Conservation (phyloP, 2,113 vertebrate genomes). For the Grammomys surdaster region DNA sequence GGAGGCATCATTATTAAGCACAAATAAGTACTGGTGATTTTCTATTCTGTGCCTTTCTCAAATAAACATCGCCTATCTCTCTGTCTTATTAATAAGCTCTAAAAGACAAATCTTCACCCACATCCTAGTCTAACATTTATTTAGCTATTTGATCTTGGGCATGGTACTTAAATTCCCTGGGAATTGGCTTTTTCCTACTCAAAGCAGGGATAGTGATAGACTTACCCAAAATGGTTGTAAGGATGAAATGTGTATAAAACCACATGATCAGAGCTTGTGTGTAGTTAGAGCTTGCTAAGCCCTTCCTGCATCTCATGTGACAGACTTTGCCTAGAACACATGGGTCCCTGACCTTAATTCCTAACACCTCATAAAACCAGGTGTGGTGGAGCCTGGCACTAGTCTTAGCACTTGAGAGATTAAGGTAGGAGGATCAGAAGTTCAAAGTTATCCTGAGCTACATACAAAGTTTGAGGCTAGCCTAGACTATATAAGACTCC, state of each 20-base stretch:
- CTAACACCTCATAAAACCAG: neutral
- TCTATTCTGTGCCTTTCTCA: constrained; percentile 60
- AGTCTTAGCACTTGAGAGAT: neutral
- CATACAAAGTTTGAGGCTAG: neutral
- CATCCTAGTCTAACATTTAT: neutral
- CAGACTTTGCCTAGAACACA: neutral
- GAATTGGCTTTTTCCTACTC: neutral
- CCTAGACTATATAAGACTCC: neutral
- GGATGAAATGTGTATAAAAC: neutral
- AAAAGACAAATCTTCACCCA: constrained; percentile 32
- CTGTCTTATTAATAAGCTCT: constrained; percentile 34
- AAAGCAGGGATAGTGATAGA: neutral
- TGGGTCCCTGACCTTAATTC: neutral
- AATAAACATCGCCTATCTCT: neutral
- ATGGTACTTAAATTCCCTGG: constrained; percentile 31
- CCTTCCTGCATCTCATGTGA: neutral
- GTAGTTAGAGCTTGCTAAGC: neutral
- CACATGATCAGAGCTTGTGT: neutral
- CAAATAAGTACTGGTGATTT: constrained; percentile 35
- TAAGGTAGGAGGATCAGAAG: neutral
- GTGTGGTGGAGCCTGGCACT: no score
- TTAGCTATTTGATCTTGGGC: constrained; percentile 10
- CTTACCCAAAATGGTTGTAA: neutral
- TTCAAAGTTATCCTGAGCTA: neutral
- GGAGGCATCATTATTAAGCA: neutral